Evolutionary conservation across 2,888 invertebrate species (phyloP).

Genomic region (Ctena decussata): DNA sequence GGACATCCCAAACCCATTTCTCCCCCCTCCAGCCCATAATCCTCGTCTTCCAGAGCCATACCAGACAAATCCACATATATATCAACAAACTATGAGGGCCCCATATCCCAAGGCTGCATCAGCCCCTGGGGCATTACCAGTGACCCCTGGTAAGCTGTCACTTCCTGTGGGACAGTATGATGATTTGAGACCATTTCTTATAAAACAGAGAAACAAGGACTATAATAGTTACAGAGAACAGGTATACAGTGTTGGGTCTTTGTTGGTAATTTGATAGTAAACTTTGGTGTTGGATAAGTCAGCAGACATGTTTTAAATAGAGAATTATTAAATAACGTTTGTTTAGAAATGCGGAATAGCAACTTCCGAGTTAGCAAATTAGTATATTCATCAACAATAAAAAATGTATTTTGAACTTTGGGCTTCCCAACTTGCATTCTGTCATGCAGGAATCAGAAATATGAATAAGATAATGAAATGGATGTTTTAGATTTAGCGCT

Average conservation of each 20-base stretch:
- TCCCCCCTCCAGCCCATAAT: not conserved
- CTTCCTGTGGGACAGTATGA: slow-evolving; percentile 64
- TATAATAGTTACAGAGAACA: slow-evolving; percentile 59
- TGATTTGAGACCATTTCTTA: slow-evolving; percentile 50
- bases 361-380: no score
- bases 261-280: no score
- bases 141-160: slow-evolving; percentile 47
- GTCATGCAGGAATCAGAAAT: no score
- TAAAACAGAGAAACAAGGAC: slow-evolving; percentile 65
- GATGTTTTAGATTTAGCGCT: no score
- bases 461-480: no score
- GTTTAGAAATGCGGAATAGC: no score
- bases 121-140: slow-evolving; percentile 4
- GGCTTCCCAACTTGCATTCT: no score
- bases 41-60: not conserved
- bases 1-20: not conserved
- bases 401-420: no score
- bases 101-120: slow-evolving; percentile 42
- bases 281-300: no score
- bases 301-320: no score
- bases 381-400: no score
- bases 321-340: no score
- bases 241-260: slow-evolving; percentile 33
- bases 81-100: slow-evolving; percentile 44
- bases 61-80: slow-evolving; percentile 30